Base-by-base conservation (phyloP, 2,888 invertebrate genomes). In the Lasioglossum figueresi region DNA sequence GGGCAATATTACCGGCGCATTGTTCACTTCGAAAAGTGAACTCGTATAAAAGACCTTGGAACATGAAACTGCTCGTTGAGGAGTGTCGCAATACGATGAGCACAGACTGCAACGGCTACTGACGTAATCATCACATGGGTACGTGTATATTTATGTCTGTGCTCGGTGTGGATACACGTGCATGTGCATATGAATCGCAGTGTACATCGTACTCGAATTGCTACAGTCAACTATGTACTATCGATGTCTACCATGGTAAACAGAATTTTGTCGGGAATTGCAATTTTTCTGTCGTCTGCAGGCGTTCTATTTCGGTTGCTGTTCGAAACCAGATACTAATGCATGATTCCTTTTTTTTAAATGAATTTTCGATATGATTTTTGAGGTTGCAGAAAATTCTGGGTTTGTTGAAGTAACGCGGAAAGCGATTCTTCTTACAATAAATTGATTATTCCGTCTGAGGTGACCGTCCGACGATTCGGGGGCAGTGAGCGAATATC, bases 401-500 rank as follows among this genome's bases (percentile, higher is more conserved):
- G 23, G 56, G 27, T 59, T 70, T 16, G 37, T 31, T 14, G 16
- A 48, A n/a, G 4, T 12, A 31, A 77, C 27, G 27, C 40, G 40
- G 16, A 56, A 86, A 34, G 16, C 79, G 63, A 71, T 43, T 34
- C 48, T 75, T 66, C 45, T 80, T 82, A 73, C 79, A 83, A 86
- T 82, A 84, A 90, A 90, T 90, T 90, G 87, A 90, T 90, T 90
- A 85, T 88, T 90, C 84, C 80, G 63, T 75, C 73, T 74, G 84
- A 86, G 86, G 86, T 91, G 90, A 92, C 91, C 90, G 88, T 88
- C 85, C 88, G 88, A 90, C 90, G 86, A 91, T 91, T 91, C 89
- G 91, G 90, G 88, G 88, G 89, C 92, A 93, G 91, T 88, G 84
- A 89, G 88, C 90, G 79, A 88, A 92, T 93, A 93, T 93, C 92